Evolutionary conservation across 2,888 invertebrate genomes (phyloP), one percentile per base, ranked within the genome.

Genomic region (Mythimna vitellina): DNA sequence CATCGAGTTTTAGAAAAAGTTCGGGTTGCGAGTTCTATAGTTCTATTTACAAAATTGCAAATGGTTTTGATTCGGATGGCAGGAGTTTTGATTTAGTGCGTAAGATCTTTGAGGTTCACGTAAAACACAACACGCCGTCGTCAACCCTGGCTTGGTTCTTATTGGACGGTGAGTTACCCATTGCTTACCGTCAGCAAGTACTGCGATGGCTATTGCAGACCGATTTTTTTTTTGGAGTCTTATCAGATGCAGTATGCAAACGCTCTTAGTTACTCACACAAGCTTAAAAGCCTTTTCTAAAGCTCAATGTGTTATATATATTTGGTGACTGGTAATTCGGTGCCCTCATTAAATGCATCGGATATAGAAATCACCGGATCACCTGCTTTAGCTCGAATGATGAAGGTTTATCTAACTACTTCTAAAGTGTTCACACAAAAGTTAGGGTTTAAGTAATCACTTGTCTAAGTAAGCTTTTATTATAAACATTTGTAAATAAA

Each of bases 401-500:
- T 35, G 3, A 46, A 54, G 14, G 7, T 46, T 20, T 20, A 49
- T 29, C 17, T n/a, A n/a, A n/a, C n/a, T 35, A 78, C 57, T 63
- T 35, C 54, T 62, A 20, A 54, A 57, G 32, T 64, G 22, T 57
- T 46, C 5, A 57, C 54, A 54, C 22, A 53, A 29, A 46, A 68
- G 14, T 65, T 65, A 62, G 46, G 17, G 17, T 46, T 22, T 66
- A 66, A 63, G 54, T 65, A 62, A 56, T 70, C 12, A 42, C 35
- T 54, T 64, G 22, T 68, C 9, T 65, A 56, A 22, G 53, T 66
- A 57, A 60, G 51, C 54, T 17, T 63, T 78, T 68, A 54, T 54
- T 38, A 17, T 60, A 32, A 80, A 57, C 17, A 29, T 70, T 79
- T 78, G 74, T 79, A 74, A 80, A 79, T 80, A 82, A 79, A 80